Conservation (phyloP, 2,797 vertebrate species). For the Paramormyrops hopkinsi region DNA sequence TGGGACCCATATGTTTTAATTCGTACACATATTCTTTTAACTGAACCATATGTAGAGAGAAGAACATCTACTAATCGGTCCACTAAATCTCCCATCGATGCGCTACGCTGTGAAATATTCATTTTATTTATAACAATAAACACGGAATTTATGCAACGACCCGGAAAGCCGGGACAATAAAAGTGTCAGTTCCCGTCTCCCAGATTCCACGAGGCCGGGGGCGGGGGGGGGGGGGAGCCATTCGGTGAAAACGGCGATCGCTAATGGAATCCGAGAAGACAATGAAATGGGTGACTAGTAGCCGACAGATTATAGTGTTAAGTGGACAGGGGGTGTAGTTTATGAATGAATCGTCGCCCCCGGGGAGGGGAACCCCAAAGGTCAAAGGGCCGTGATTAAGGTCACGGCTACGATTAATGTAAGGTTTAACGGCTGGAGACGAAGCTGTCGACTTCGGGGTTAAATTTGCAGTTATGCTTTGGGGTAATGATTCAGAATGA, state of each 20-base stretch:
- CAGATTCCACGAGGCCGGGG: background rate
- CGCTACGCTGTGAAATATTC: background rate
- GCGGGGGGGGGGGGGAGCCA: background rate
- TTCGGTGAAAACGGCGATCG: background rate
- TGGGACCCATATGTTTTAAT: background rate
- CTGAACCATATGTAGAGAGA: background rate
- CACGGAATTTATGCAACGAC: background rate
- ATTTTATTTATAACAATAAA: background rate
- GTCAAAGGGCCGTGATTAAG: constrained; percentile 65
- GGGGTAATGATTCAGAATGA: background rate
- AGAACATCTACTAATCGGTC: background rate
- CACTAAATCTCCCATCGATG: background rate
- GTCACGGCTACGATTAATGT: constrained; percentile 41
- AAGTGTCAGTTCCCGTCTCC: background rate
- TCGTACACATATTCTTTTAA: background rate
- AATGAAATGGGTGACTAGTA: constrained; percentile 67
- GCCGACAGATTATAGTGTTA: constrained; percentile 61
- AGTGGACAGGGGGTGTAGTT: constrained; percentile 54
- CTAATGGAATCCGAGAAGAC: constrained; percentile 28
- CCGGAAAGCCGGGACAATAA: background rate
- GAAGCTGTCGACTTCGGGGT: background rate
- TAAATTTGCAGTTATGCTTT: constrained; percentile 12
- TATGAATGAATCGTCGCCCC: constrained; percentile 60
- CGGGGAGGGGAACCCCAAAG: constrained; percentile 50
- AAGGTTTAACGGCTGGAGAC: background rate